Conservation (phyloP, 2,797 vertebrate genomes). For the Sebastolobus altivelis region DNA sequence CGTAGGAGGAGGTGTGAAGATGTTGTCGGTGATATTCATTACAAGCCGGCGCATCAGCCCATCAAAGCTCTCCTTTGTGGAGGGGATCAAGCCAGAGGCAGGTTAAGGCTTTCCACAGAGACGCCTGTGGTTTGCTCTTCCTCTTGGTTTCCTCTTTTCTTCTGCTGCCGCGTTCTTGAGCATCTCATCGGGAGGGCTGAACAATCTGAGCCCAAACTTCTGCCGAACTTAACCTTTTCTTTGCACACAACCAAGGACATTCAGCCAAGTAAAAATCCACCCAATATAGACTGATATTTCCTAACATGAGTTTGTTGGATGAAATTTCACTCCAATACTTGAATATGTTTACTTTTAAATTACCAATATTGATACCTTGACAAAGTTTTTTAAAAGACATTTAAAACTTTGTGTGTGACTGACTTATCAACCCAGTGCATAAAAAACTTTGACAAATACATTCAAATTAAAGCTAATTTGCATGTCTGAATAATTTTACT, state of each 20-base stretch:
- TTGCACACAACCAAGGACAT: not conserved
- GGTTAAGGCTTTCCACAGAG: conserved; percentile 68
- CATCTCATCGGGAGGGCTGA: conserved; percentile 4
- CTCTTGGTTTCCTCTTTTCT: conserved; percentile 52
- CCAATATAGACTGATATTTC: not conserved
- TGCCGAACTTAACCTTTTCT: conserved; percentile 6
- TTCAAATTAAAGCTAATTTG: not conserved
- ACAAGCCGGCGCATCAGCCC: conserved; percentile 67
- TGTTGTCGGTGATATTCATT: conserved; percentile 73
- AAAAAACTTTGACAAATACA: not conserved
- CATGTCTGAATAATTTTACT: not conserved
- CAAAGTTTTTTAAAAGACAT: not conserved
- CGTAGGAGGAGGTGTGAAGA: conserved; percentile 67
- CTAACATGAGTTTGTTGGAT: not conserved
- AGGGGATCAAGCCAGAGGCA: conserved; percentile 70
- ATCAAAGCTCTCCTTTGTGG: conserved; percentile 80
- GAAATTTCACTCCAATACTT: not conserved
- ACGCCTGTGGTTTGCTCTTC: conserved; percentile 71
- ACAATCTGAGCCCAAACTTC: conserved; percentile 3
- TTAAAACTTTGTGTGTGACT: not conserved
- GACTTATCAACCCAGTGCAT: not conserved
- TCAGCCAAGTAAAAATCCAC: not conserved
- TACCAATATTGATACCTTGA: not conserved
- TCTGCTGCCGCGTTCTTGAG: conserved; percentile 13
- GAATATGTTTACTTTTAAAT: not conserved